Conservation (phyloP, 2,113 vertebrate genomes). For the Lepisosteus oculatus region DNA sequence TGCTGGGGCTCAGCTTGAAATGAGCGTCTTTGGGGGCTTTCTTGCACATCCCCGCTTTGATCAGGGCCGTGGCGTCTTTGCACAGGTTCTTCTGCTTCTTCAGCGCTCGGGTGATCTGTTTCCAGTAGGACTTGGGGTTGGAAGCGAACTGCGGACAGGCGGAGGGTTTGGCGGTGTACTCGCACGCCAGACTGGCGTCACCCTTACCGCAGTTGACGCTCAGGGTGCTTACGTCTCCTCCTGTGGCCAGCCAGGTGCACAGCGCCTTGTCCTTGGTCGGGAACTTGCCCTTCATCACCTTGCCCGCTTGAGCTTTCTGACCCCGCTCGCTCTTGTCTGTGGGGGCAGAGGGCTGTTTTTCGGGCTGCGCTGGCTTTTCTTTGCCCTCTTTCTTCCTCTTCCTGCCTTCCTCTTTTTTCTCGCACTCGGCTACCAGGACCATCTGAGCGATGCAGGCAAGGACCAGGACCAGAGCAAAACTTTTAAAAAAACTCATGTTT, state of each 20-base stretch:
- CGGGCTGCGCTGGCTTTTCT: neutral
- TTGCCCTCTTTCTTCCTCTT: conserved; percentile 33
- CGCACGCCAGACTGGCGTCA: conserved; percentile 59
- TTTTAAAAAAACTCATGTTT: conserved; percentile 60
- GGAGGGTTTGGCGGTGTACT: conserved; percentile 69
- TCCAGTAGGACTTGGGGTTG: conserved; percentile 73
- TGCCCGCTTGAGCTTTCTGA: conserved; percentile 34
- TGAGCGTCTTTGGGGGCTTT: conserved; percentile 66
- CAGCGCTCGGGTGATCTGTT: conserved; percentile 70
- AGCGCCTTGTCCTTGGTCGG: conserved; percentile 61
- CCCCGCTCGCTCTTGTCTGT: conserved; percentile 25
- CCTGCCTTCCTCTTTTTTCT: conserved; percentile 47
- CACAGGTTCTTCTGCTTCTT: conserved; percentile 76
- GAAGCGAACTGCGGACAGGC: conserved; percentile 61
- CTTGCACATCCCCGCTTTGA: conserved; percentile 75
- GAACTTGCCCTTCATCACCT: conserved; percentile 62
- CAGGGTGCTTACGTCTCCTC: conserved; percentile 44
- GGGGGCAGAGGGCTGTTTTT: no score
- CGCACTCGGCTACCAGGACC: conserved; percentile 49
- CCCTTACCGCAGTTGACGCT: conserved; percentile 58
- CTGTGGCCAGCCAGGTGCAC: conserved; percentile 70
- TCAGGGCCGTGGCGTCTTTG: conserved; percentile 43
- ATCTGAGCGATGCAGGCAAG: conserved; percentile 64
- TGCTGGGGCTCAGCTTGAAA: conserved; percentile 54
- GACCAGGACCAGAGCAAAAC: conserved; percentile 59